Base-by-base conservation (phyloP, 2,888 invertebrate species). In the Orthonevra nobilis region DNA sequence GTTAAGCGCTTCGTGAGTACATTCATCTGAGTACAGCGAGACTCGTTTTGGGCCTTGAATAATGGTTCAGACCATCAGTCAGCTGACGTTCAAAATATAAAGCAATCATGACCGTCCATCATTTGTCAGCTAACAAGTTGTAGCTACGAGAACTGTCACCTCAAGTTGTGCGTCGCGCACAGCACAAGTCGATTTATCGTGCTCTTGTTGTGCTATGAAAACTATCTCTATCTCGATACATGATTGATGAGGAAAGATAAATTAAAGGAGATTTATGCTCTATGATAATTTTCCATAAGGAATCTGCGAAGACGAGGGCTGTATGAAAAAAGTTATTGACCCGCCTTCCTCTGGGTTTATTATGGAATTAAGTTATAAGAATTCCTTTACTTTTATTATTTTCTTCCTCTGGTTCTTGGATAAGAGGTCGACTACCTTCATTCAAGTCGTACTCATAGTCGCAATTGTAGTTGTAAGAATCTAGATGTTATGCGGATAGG, bases 41-140 rank as follows among this genome's bases (percentile, higher is more conserved):
- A 32, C 32, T 52, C 28, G 50, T 61, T 63, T 30, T 1, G 6
- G 38, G 42, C 5, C 23, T 3, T 5, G 23, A 4, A 23, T 61
- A 70, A 61, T 61, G 63, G n/a, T 54, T 46, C 63, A 72, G 56
- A 64, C 46, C 64, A 44, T 19, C 38, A n/a, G 44, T 10, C 32
- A 28, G 46, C 36, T 64, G 26, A 46, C 52, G n/a, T 32, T 23
- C 3, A 23, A 5, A 23, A 23, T 26, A 34, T 26, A 17, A 50
- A 56, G 63, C 40, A 54, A 28, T 61, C 60, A 61, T 60, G 52
- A 60, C 72, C 36, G 79, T 79, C 66, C 60, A 60, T 79, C 79
- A 73, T 60, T 48, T 56, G 64, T 79, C 72, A 19, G 14, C 14
- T 15, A 23, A 40, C 28, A 10, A 4, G 3, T 14, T 2, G 2